phyloP scores from a whole-genome alignment of 2,113 vertebrate genomes.

The Narcine bancroftii region DNA sequence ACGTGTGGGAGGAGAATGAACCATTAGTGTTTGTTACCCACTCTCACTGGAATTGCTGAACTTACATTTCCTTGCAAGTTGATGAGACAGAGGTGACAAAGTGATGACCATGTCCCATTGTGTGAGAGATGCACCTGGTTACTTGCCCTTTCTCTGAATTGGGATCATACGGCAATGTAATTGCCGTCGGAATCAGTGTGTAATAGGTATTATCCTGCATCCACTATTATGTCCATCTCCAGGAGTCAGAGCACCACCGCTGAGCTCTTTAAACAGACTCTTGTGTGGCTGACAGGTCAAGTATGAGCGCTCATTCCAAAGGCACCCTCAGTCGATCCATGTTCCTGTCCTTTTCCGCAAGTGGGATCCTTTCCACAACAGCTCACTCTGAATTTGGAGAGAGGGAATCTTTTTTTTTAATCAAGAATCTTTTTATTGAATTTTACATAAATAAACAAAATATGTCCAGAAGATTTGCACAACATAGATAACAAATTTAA shows the following conservation, averaged over 20 bases:
- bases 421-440: too few relatives aligned
- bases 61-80: slow-evolving; percentile 13
- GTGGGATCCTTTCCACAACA: background rate
- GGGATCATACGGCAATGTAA: background rate
- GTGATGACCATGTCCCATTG: background rate
- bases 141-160: slow-evolving; percentile 7
- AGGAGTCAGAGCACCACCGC: background rate
- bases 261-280: background rate
- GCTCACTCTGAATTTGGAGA: background rate
- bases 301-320: background rate
- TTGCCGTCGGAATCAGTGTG: background rate
- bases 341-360: background rate
- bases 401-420: background rate
- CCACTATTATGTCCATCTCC: background rate
- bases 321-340: background rate
- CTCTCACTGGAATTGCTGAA: slow-evolving; percentile 9
- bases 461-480: too few relatives aligned
- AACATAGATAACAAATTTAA: too few relatives aligned
- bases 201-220: background rate
- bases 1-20: slow-evolving; percentile 8
- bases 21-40: background rate
- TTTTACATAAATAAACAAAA: too few relatives aligned
- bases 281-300: background rate
- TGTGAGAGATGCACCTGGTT: background rate
- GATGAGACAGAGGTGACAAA: slow-evolving; percentile 8